Percentiles rank a stretch among this genome's conserved stretches.
Conservation (phyloP, 35 echinoderm and acorn worm genomes). For the Nesometra sesokonis region DNA sequence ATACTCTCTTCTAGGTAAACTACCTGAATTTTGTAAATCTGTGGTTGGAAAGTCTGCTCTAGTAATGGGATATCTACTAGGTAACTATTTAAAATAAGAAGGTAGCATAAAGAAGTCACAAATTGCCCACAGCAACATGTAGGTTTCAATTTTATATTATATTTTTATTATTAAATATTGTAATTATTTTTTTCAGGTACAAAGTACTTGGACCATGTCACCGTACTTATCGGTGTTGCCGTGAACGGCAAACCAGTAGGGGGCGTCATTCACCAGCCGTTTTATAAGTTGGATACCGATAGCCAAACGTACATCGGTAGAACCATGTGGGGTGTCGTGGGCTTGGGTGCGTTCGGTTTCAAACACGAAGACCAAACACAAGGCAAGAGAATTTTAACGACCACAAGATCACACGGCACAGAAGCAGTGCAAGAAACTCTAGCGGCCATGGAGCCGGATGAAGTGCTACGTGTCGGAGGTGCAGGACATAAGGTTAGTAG, state of each 20-base stretch:
- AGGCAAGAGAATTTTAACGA: conserved; percentile 67
- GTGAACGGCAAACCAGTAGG: conserved; percentile 71
- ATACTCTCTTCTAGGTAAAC: no score
- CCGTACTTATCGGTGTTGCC: conserved; percentile 89
- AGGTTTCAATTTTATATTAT: no score
- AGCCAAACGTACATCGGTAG: conserved; percentile 41
- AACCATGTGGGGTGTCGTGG: conserved; percentile 96
- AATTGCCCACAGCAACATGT: no score
- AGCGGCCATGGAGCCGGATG: conserved; percentile 76
- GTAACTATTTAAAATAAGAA: no score
- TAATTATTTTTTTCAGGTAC: background rate
- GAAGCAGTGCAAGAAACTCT: conserved; percentile 83
- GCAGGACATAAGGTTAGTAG: conserved; percentile 80
- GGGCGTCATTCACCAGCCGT: conserved; percentile 95
- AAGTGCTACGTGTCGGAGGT: conserved; percentile 80
- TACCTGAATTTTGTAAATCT: no score
- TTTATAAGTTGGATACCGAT: conserved; percentile 77
- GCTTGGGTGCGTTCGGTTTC: conserved; percentile 72
- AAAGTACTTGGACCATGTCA: conserved; percentile 44
- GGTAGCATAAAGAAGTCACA: no score
- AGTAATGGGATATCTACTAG: no score
- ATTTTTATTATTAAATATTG: no score
- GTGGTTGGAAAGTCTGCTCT: no score
- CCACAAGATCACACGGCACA: conserved; percentile 77
- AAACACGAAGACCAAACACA: conserved; percentile 45